phyloP scores from a whole-genome alignment of 2,113 vertebrate genomes.

The Dasypus novemcinctus region DNA sequence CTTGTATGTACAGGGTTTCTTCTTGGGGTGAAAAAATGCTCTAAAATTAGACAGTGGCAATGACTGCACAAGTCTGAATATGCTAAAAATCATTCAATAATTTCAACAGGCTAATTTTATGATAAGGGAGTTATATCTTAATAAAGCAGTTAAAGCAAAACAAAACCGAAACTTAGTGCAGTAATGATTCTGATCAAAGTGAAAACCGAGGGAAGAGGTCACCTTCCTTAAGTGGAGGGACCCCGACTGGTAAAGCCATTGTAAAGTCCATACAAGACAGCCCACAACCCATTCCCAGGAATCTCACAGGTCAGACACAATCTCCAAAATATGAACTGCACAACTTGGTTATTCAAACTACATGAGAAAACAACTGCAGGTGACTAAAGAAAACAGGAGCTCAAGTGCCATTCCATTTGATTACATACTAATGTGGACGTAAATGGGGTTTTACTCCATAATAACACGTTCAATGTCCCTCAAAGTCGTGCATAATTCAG shows the following conservation, averaged over 20 bases:
- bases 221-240: neutral
- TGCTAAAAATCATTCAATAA: neutral
- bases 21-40: neutral
- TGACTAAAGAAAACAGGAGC: conserved; percentile 6
- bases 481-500: neutral
- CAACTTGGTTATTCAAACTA: neutral
- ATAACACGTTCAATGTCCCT: neutral
- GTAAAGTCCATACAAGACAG: neutral
- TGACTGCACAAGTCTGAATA: neutral
- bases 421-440: neutral
- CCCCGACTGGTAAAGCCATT: neutral
- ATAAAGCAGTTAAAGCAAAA: neutral
- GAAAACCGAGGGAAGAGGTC: neutral
- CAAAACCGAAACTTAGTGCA: neutral
- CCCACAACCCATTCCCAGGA: neutral
- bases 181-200: neutral
- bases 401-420: neutral
- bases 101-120: neutral
- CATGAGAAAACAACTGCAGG: neutral
- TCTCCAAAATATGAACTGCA: neutral
- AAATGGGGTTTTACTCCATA: neutral
- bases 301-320: neutral
- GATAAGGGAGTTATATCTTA: neutral
- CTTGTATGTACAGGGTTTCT: neutral
- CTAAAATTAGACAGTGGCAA: neutral